Evolutionary conservation across 1,140 invertebrate species (phyloP).

Genomic region (Bombus confusus): DNA sequence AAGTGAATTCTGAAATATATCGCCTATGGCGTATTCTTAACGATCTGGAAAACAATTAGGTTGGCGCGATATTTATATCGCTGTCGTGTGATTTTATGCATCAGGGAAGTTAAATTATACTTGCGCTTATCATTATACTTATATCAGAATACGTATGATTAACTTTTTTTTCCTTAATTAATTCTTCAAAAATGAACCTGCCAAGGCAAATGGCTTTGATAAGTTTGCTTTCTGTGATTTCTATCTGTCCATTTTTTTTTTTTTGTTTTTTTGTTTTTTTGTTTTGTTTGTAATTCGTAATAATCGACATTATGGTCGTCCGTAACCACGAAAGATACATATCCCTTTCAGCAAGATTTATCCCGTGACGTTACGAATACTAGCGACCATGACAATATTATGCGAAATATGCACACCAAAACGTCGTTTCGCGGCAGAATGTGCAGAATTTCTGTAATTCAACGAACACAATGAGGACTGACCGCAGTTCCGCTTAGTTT

Average conservation of each 20-base stretch:
- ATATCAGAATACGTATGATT: no score
- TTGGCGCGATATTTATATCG: no score
- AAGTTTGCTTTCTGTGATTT: not conserved
- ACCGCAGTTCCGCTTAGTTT: not conserved
- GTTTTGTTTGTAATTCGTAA: not conserved
- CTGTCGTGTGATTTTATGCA: no score
- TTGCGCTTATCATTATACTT: not conserved
- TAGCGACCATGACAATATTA: not conserved
- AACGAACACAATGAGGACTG: slow-evolving; percentile 4
- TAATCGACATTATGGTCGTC: no score
- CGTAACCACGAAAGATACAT: not conserved
- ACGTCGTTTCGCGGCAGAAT: slow-evolving; percentile 6
- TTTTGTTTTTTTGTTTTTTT: no score
- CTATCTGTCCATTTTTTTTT: no score
- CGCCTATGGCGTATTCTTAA: no score
- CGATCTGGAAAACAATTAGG: no score
- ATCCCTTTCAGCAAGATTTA: not conserved
- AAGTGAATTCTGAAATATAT: no score
- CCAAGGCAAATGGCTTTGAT: not conserved
- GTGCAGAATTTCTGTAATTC: slow-evolving; percentile 32
- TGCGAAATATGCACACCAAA: not conserved
- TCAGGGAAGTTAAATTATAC: not conserved
- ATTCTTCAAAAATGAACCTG: not conserved
- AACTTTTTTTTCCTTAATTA: not conserved
- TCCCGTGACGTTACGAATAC: not conserved